These are phyloP conservation scores for Alca torda DNA, from an alignment of 2,797 vertebrate species.

Conservation along the genomic window DNA sequence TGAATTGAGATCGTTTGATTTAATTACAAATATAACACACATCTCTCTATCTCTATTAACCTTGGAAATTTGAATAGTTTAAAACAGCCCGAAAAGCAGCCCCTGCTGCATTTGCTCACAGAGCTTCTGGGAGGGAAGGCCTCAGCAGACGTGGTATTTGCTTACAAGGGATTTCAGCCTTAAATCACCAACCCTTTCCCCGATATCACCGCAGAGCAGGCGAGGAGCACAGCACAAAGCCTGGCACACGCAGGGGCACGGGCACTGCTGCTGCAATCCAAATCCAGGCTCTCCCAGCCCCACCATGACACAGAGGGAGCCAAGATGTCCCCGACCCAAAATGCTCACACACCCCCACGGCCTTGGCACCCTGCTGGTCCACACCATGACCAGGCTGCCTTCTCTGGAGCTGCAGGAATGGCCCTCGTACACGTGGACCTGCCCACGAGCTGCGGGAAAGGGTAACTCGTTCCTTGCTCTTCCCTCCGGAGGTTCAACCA, in stretches of 20 bases:
- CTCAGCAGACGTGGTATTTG: neutral
- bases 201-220: neutral
- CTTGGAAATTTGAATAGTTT: neutral
- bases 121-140: neutral
- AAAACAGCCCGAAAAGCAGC: neutral
- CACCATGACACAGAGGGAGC: neutral
- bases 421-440: accelerated
- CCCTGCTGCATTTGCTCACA: neutral
- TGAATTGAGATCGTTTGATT: neutral
- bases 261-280: neutral
- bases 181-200: neutral
- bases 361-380: neutral
- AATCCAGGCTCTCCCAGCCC: neutral
- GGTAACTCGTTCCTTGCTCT: neutral
- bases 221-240: neutral
- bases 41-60: neutral
- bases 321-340: neutral
- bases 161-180: neutral
- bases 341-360: neutral
- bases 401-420: neutral
- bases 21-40: neutral
- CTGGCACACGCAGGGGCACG: accelerated
- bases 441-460: neutral
- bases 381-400: neutral
- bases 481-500: neutral